These are phyloP conservation scores for Chloroceryle amazona DNA, from an alignment of 2,797 vertebrate genomes.

Conservation along the genomic window DNA sequence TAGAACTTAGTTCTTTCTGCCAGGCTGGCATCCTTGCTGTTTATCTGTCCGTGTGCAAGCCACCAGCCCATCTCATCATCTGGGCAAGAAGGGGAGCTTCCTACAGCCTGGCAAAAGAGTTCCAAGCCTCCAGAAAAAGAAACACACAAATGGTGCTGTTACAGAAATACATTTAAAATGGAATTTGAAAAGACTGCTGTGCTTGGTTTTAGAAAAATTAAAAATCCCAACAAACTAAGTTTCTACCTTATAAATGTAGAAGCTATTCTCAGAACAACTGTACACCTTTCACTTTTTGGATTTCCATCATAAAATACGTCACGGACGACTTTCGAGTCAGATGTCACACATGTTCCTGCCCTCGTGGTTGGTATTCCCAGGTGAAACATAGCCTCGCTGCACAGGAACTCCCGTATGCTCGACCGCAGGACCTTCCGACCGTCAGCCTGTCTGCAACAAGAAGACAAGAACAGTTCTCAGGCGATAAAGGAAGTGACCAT, in stretches of 20 bases:
- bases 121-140: neutral
- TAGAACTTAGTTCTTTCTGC: neutral
- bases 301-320: constrained; percentile 92
- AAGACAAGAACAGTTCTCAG: fast-evolving
- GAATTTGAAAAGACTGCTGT: neutral
- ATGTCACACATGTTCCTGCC: constrained; percentile 91
- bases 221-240: neutral
- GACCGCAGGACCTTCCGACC: constrained; percentile 97
- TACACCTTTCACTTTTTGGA: constrained; percentile 89
- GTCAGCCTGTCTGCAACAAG: constrained; percentile 88
- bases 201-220: neutral
- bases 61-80: neutral
- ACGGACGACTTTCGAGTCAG: constrained; percentile 88
- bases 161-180: neutral
- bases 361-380: constrained; percentile 93
- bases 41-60: neutral
- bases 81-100: neutral
- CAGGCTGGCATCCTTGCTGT: neutral
- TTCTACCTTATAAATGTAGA: constrained; percentile 93
- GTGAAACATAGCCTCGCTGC: constrained; percentile 94
- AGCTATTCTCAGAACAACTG: constrained; percentile 93
- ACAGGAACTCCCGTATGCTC: constrained; percentile 96
- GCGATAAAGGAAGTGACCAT: fast-evolving
- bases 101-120: neutral
- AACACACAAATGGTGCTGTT: fast-evolving